Percentiles rank a stretch among this genome's conserved stretches.
These are phyloP conservation scores for Thera britannica DNA, from an alignment of 2,888 invertebrate genomes.

Conservation along the genomic window DNA sequence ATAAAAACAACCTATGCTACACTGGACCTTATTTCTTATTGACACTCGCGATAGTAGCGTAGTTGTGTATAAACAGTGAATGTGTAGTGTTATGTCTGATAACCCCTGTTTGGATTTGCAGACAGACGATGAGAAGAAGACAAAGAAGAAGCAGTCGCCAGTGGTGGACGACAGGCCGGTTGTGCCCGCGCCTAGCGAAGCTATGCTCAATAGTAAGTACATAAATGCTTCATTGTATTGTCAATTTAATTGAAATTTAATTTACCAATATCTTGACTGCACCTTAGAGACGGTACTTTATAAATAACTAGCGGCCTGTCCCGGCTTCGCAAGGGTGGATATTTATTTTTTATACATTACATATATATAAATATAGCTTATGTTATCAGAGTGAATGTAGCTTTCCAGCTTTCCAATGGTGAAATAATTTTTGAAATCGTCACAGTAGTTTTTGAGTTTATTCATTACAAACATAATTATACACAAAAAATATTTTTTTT, in stretches of 20 bases:
- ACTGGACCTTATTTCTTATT: conserved; percentile 28
- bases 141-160: conserved; percentile 76
- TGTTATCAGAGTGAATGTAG: no score
- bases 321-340: no score
- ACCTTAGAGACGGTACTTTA: no score
- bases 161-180: conserved; percentile 77
- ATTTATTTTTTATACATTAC: no score
- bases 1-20: conserved; percentile 54
- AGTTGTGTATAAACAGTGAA: conserved; percentile 28
- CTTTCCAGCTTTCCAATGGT: no score
- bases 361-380: no score
- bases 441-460: no score
- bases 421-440: no score
- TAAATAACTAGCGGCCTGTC: no score
- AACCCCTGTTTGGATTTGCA: conserved; percentile 62
- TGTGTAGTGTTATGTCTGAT: conserved; percentile 63
- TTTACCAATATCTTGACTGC: background rate
- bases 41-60: conserved; percentile 29
- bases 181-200: conserved; percentile 81
- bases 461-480: no score
- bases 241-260: no score
- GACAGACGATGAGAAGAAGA: conserved; percentile 81
- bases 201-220: conserved; percentile 81
- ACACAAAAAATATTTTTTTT: no score
- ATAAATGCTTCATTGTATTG: background rate